These are phyloP conservation scores for Papilio elwesi DNA, from an alignment of 2,888 invertebrate species.

Conservation along the genomic window DNA sequence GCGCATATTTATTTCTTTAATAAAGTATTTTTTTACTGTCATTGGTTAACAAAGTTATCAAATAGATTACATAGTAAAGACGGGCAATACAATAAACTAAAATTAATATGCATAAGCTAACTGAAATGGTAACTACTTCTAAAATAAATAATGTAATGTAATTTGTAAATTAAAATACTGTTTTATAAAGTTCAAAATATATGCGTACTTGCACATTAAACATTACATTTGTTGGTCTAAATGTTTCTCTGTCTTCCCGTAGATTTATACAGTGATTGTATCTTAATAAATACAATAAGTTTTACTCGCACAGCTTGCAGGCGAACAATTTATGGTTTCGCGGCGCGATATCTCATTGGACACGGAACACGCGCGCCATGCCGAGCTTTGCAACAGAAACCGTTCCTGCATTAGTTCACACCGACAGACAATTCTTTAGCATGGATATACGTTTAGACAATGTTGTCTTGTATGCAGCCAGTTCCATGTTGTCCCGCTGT, in stretches of 20 bases:
- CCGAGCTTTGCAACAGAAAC: conserved; percentile 17
- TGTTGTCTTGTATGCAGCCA: conserved; percentile 15
- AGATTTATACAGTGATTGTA: conserved; percentile 27
- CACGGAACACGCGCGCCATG: conserved; percentile 32
- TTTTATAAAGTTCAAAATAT: no score
- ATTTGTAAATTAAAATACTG: no score
- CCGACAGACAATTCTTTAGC: conserved; percentile 18
- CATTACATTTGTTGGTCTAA: conserved; percentile 9
- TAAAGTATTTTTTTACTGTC: no score
- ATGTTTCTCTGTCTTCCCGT: conserved; percentile 1
- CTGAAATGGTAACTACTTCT: no score
- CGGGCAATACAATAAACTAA: no score
- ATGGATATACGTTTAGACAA: conserved; percentile 14
- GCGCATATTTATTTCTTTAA: no score
- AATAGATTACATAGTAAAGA: no score
- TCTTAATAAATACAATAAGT: conserved; percentile 32
- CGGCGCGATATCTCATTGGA: conserved; percentile 32
- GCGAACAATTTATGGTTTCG: conserved; percentile 27
- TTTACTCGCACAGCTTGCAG: neutral
- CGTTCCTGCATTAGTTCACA: conserved; percentile 26
- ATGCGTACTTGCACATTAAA: neutral
- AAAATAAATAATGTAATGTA: no score
- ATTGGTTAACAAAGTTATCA: no score
- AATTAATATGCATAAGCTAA: no score
- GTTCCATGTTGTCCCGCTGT: neutral